phyloP scores from a whole-genome alignment of 2,888 invertebrate species.

The Criorhina ranunculi region DNA sequence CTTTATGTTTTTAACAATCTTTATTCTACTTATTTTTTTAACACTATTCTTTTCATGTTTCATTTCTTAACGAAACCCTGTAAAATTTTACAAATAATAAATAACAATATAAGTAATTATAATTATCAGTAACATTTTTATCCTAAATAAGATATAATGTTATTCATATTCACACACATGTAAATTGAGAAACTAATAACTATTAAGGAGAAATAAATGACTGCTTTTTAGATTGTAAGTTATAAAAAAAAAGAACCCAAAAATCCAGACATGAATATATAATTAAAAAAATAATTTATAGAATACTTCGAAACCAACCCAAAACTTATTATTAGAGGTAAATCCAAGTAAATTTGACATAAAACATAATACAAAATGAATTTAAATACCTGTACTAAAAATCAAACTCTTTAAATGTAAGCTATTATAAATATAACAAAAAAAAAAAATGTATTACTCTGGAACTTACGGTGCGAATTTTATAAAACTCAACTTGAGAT shows the following conservation, averaged over 20 bases:
- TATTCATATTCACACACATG: slow-evolving; percentile 72
- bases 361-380: slow-evolving; percentile 62
- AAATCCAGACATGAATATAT: slow-evolving; percentile 52
- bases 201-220: slow-evolving; percentile 84
- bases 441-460: slow-evolving; percentile 68
- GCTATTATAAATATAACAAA: slow-evolving; percentile 49
- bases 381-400: slow-evolving; percentile 76
- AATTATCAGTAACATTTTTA: slow-evolving; percentile 40
- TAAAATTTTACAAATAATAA: slow-evolving; percentile 26
- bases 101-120: slow-evolving; percentile 15
- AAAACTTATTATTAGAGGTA: slow-evolving; percentile 54
- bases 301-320: slow-evolving; percentile 47
- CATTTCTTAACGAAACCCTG: background rate
- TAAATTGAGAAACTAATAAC: slow-evolving; percentile 78
- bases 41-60: background rate
- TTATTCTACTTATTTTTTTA: slow-evolving; percentile 5
- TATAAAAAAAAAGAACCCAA: slow-evolving; percentile 32
- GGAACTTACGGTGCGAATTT: slow-evolving; percentile 74
- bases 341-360: slow-evolving; percentile 58
- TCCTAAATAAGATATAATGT: slow-evolving; percentile 59
- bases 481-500: slow-evolving; percentile 59
- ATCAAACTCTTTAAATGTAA: slow-evolving; percentile 72
- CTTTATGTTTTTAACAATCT: too few relatives aligned
- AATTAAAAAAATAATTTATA: slow-evolving; percentile 79
- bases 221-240: slow-evolving; percentile 83